These are phyloP conservation scores for Champsocephalus esox DNA, from an alignment of 2,797 vertebrate species.

Conservation along the genomic window DNA sequence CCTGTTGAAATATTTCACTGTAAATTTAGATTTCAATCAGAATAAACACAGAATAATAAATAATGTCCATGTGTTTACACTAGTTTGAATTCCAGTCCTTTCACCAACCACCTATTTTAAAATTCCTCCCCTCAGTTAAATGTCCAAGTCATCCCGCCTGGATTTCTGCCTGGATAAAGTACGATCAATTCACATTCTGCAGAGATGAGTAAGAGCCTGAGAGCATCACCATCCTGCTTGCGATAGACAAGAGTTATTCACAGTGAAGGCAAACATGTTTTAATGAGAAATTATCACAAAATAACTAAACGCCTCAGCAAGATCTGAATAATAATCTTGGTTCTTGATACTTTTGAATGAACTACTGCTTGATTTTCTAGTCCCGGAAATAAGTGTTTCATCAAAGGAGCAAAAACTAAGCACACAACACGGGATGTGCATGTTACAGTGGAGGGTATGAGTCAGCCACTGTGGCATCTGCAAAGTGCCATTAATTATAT, in stretches of 20 bases:
- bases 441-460: constrained; percentile 31
- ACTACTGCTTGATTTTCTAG: constrained; percentile 31
- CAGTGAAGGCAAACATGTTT: constrained; percentile 50
- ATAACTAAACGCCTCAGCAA: constrained; percentile 41
- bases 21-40: not conserved
- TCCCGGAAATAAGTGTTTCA: constrained; percentile 37
- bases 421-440: constrained; percentile 45
- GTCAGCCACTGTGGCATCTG: constrained; percentile 48
- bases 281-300: constrained; percentile 58
- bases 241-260: constrained; percentile 56
- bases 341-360: constrained; percentile 42
- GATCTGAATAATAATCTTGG: constrained; percentile 43
- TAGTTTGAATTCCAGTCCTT: constrained; percentile 6
- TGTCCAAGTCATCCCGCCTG: constrained; percentile 39
- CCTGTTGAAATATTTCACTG: not conserved
- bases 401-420: constrained; percentile 32
- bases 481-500: constrained; percentile 45
- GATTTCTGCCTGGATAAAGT: constrained; percentile 52
- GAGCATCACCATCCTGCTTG: constrained; percentile 39
- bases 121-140: constrained; percentile 23
- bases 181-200: constrained; percentile 59
- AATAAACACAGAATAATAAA: not conserved
- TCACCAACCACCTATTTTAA: constrained; percentile 11
- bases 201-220: constrained; percentile 49
- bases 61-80: not conserved